Base-by-base conservation (phyloP, 2,797 vertebrate genomes). In the Triplophysa yarkandensis region DNA sequence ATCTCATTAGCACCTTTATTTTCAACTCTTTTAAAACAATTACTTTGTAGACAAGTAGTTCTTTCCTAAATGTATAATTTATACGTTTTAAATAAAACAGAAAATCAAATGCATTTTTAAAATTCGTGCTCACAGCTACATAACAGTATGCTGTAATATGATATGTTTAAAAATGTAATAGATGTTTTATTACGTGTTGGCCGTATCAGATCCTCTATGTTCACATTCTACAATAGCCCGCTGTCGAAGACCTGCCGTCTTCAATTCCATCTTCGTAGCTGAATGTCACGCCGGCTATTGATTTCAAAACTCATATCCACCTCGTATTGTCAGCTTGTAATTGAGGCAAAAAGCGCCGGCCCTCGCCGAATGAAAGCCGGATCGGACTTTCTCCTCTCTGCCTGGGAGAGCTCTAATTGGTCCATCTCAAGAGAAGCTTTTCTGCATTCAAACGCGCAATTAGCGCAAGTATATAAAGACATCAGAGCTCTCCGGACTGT, bases 361-460 rank as follows among this genome's bases (percentile, higher is more conserved):
- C 74, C 71, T 68, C 27, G 11, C 41, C 11, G 41, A 57, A 70
- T 66, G 30, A 77, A 69, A 69, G n/a, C 4, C 27, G 8, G 27
- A 43, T 61, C 11, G 39, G 60, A 25, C 16, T 83, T 65, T 74
- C 83, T 46, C 65, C 84, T 85, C 85, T 79, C 74, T 85, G 82
- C 83, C 72, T 19, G 79, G 85, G 83, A 86, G 68, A 80, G 28
- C 66, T 83, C 71, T 90, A 90, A 92, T 90, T 92, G 87, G 85
- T 83, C 78, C 77, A 81, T 78, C 87, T 86, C 80, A 83, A 85
- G 72, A 80, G 86, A 81, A 74, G 78, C 86, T 81, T 66, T 73
- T 81, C 81, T 83, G 84, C 82, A 87, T 84, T 85, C 83, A 87
- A 84, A 83, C 77, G 74, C 83, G 78, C 88, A 90, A 87, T 89